Evolutionary conservation across 2,888 invertebrate genomes (phyloP).

Genomic region (Rhimphoctona megacephalus): DNA sequence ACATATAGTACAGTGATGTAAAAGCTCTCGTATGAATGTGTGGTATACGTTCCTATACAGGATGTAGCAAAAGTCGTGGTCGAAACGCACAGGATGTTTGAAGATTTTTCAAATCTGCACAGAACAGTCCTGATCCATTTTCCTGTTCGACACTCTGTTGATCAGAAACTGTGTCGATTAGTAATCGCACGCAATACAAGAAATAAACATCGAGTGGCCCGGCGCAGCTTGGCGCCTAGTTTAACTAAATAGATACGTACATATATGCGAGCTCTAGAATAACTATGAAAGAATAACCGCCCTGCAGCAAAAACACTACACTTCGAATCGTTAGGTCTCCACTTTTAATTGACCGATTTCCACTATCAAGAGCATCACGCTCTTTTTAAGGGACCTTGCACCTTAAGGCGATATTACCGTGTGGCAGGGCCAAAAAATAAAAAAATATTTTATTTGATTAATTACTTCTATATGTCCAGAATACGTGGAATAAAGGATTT

Average conservation of each 20-base stretch:
- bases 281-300: no score
- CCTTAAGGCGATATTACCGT: no score
- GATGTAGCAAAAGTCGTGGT: background rate
- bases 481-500: no score
- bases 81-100: background rate
- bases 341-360: background rate
- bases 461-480: background rate
- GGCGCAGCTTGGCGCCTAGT: no score
- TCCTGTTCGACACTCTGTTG: background rate
- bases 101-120: background rate
- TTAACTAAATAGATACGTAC: no score
- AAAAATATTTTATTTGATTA: background rate
- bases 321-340: background rate
- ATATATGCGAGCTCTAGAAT: no score
- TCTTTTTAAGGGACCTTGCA: no score
- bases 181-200: background rate
- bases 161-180: background rate
- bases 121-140: background rate
- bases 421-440: no score
- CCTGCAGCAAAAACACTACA: background rate
- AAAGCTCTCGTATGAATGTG: conserved; percentile 6
- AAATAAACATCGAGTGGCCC: no score
- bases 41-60: background rate
- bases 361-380: background rate
- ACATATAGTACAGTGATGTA: background rate